phyloP scores from a whole-genome alignment of 2,888 invertebrate genomes.

The Acrobasis repandana region DNA sequence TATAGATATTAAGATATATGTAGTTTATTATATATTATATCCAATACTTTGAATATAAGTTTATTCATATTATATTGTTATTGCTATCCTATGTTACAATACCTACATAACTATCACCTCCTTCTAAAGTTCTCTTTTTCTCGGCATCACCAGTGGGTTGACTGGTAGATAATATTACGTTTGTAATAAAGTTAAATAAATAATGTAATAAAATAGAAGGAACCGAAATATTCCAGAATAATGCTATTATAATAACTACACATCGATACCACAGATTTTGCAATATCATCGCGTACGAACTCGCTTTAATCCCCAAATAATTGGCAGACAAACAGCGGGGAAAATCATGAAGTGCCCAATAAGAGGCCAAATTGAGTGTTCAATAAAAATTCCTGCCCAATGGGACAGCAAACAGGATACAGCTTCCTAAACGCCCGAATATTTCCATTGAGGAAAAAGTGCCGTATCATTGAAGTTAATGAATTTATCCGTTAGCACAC shows the following conservation, averaged over 20 bases:
- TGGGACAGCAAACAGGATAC: constrained; percentile 21
- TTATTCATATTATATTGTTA: too few relatives aligned
- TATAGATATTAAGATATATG: too few relatives aligned
- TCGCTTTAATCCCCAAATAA: constrained; percentile 4
- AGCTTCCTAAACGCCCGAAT: constrained; percentile 18
- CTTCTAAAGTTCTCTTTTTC: too few relatives aligned
- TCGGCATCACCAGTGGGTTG: too few relatives aligned
- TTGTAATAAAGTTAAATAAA: too few relatives aligned
- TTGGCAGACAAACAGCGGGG: constrained; percentile 1
- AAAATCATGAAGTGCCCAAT: constrained; percentile 11
- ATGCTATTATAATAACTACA: neutral
- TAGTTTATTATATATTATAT: too few relatives aligned
- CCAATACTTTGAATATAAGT: too few relatives aligned
- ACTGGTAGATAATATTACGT: too few relatives aligned
- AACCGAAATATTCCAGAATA: too few relatives aligned
- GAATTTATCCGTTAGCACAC: constrained; percentile 20
- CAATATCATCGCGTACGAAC: neutral
- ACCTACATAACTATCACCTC: too few relatives aligned
- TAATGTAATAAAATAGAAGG: too few relatives aligned
- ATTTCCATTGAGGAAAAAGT: constrained; percentile 20
- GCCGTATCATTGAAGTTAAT: constrained; percentile 22
- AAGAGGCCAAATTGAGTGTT: constrained; percentile 15
- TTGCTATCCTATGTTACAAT: too few relatives aligned
- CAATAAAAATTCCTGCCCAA: constrained; percentile 16
- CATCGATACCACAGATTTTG: neutral